phyloP scores from a whole-genome alignment of 1,140 invertebrate species.

The Anadara kagoshimensis region DNA sequence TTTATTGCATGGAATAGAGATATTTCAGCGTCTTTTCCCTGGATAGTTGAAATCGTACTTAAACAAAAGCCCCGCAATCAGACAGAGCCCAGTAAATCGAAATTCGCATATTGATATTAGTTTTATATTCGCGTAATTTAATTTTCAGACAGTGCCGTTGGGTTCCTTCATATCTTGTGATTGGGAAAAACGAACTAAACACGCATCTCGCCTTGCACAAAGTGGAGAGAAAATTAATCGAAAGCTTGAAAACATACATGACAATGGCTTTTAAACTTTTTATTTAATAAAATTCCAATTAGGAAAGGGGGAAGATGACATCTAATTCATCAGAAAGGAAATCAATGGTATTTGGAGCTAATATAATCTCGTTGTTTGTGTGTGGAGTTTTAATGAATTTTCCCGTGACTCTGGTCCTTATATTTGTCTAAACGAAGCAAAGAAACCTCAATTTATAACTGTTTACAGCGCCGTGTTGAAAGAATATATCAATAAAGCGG shows the following conservation, averaged over 20 bases:
- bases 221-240: slow-evolving; percentile 39
- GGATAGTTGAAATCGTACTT: slow-evolving; percentile 27
- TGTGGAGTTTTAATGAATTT: slow-evolving; percentile 38
- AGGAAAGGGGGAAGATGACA: slow-evolving; percentile 47
- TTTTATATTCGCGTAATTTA: slow-evolving; percentile 56
- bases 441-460: slow-evolving; percentile 28
- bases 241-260: slow-evolving; percentile 39
- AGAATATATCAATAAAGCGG: slow-evolving; percentile 22
- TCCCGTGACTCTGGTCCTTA: slow-evolving; percentile 15
- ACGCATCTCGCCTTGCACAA: slow-evolving; percentile 33
- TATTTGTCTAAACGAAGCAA: slow-evolving; percentile 40
- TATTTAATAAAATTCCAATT: slow-evolving; percentile 62
- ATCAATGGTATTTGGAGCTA: slow-evolving; percentile 41
- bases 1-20: slow-evolving; percentile 29
- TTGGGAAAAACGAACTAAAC: slow-evolving; percentile 8
- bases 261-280: slow-evolving; percentile 47
- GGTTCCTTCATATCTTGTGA: slow-evolving; percentile 5
- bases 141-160: slow-evolving; percentile 34
- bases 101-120: slow-evolving; percentile 57
- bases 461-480: slow-evolving; percentile 40
- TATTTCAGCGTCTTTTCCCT: slow-evolving; percentile 20
- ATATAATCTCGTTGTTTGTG: slow-evolving; percentile 47
- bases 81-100: slow-evolving; percentile 14
- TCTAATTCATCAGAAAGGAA: slow-evolving; percentile 55
- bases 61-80: slow-evolving; percentile 24